phyloP scores from a whole-genome alignment of 2,888 invertebrate species.

The Eudasyphora cyanicolor region DNA sequence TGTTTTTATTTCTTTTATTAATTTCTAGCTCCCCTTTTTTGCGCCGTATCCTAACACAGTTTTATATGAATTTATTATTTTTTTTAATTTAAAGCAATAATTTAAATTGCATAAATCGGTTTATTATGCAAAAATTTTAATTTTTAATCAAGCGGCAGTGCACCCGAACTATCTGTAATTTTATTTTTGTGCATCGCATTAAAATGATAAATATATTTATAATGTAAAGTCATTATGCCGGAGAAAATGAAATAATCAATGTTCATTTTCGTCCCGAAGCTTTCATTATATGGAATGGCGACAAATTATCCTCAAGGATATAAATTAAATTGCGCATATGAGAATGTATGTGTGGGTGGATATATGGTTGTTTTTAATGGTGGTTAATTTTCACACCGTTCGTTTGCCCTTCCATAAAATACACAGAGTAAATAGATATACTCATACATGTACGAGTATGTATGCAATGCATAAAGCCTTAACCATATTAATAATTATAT shows the following conservation, averaged over 20 bases:
- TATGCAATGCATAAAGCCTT: neutral
- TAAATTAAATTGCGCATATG: constrained; percentile 1
- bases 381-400: constrained; percentile 31
- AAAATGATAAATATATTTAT: constrained; percentile 24
- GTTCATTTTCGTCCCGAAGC: neutral
- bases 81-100: too few relatives aligned
- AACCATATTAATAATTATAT: constrained; percentile 15
- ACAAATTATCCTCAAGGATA: constrained; percentile 34
- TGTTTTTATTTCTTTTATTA: too few relatives aligned
- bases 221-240: constrained; percentile 17
- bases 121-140: too few relatives aligned
- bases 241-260: constrained; percentile 3
- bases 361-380: neutral
- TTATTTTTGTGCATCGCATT: too few relatives aligned
- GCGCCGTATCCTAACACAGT: too few relatives aligned
- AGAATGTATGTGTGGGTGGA: neutral
- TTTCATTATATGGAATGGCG: neutral
- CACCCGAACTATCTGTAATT: neutral
- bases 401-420: neutral
- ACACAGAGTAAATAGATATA: neutral
- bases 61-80: too few relatives aligned
- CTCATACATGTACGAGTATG: neutral
- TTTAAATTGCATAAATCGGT: too few relatives aligned
- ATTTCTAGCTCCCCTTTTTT: too few relatives aligned
- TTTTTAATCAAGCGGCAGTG: too few relatives aligned